phyloP scores from a whole-genome alignment of 1,140 invertebrate genomes.

The Metopolophium dirhodum region DNA sequence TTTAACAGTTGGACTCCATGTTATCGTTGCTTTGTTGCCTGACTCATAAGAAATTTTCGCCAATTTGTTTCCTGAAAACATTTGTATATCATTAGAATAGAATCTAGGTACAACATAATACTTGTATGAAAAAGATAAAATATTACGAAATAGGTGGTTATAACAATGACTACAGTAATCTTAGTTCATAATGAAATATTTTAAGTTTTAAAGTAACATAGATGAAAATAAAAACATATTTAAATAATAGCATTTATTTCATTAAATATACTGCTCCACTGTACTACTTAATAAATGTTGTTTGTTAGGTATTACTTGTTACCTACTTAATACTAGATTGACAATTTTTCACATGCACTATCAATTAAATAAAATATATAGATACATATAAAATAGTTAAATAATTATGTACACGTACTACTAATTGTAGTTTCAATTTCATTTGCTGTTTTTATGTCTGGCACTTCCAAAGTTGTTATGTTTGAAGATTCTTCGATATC shows the following conservation, averaged over 20 bases:
- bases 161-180: neutral
- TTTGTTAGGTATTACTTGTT: neutral
- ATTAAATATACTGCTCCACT: neutral
- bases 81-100: neutral
- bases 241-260: neutral
- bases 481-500: constrained; percentile 68
- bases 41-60: constrained; percentile 53
- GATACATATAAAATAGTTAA: neutral
- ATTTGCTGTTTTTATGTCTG: constrained; percentile 69
- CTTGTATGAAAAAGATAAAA: neutral
- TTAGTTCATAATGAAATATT: neutral
- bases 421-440: constrained; percentile 64
- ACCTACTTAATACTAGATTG: neutral
- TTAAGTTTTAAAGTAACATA: neutral
- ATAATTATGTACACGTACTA: constrained; percentile 40
- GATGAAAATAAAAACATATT: neutral
- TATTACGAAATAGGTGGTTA: neutral
- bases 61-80: constrained; percentile 56
- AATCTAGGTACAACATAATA: neutral
- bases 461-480: constrained; percentile 67
- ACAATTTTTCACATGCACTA: neutral
- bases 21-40: constrained; percentile 59
- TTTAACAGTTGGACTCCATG: constrained; percentile 59
- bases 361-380: neutral
- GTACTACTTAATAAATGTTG: neutral